Evolutionary conservation across 1,140 invertebrate species (phyloP).

Genomic region (Penaeus vannamei): DNA sequence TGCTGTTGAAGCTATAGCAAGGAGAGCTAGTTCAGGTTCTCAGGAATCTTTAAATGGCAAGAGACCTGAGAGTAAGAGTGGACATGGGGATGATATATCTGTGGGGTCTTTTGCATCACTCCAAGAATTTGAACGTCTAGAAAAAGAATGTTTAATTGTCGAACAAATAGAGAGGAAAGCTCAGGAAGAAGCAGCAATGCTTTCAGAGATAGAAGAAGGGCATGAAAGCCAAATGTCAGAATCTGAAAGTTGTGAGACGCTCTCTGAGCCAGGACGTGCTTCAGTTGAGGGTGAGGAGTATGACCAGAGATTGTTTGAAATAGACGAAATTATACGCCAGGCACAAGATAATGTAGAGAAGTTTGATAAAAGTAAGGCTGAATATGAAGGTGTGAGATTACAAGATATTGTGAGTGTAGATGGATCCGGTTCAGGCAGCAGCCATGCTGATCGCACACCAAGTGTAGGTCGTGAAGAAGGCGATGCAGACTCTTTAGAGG

Average conservation of each 20-base stretch:
- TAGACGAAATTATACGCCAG: conserved; percentile 82
- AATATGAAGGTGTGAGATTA: conserved; percentile 60
- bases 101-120: conserved; percentile 91
- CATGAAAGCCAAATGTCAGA: conserved; percentile 79
- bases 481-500: conserved; percentile 67
- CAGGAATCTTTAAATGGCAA: conserved; percentile 67
- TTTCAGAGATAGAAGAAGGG: conserved; percentile 82
- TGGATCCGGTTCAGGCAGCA: conserved; percentile 59
- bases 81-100: conserved; percentile 89
- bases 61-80: conserved; percentile 67
- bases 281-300: conserved; percentile 77
- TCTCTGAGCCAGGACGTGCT: conserved; percentile 74
- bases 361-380: conserved; percentile 72
- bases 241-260: conserved; percentile 80
- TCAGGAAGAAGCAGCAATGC: conserved; percentile 85
- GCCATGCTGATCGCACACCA: conserved; percentile 62
- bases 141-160: conserved; percentile 88
- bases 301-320: conserved; percentile 81
- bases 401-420: conserved; percentile 71
- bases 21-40: conserved; percentile 66
- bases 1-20: conserved; percentile 69
- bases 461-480: conserved; percentile 64
- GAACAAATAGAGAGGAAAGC: conserved; percentile 86
- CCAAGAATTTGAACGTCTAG: conserved; percentile 94
- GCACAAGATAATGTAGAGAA: conserved; percentile 81